Conservation (phyloP, 2,888 invertebrate genomes). For the Atrina japonica region DNA sequence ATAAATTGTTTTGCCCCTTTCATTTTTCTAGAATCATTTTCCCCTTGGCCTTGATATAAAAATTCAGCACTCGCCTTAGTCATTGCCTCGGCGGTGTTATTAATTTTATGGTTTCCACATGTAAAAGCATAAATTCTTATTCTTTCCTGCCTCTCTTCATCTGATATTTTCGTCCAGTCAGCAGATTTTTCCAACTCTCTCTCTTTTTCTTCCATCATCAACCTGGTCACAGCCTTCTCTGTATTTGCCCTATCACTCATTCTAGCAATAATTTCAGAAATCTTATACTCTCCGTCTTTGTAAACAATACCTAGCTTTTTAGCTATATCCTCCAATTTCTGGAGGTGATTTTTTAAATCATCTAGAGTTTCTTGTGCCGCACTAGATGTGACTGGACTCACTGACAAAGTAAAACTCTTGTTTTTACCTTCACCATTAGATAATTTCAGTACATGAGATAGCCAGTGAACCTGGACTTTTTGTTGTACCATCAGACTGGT, state of each 20-base stretch:
- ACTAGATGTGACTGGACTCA: constrained; percentile 24
- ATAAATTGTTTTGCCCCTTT: too few species aligned
- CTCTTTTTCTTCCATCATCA: constrained; percentile 19
- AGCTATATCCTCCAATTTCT: constrained; percentile 22
- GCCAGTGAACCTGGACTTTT: constrained; percentile 22
- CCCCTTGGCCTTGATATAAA: constrained; percentile 2
- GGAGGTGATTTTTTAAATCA: constrained; percentile 16
- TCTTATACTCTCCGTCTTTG: neutral
- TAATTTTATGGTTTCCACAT: constrained; percentile 26
- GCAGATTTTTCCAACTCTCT: too few species aligned
- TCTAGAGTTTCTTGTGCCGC: constrained; percentile 21
- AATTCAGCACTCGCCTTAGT: constrained; percentile 11
- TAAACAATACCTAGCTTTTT: constrained; percentile 20
- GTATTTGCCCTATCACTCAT: constrained; percentile 26
- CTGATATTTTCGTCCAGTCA: constrained; percentile 14
- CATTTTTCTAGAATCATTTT: too few species aligned
- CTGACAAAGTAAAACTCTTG: constrained; percentile 26
- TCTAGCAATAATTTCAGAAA: too few species aligned
- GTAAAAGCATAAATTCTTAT: constrained; percentile 16
- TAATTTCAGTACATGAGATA: constrained; percentile 21
- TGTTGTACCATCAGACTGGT: constrained; percentile 32
- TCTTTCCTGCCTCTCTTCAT: constrained; percentile 10
- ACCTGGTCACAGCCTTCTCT: constrained; percentile 14
- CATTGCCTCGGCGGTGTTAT: constrained; percentile 26
- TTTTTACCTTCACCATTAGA: constrained; percentile 16